Evolutionary conservation across 2,888 invertebrate genomes (phyloP), one percentile per base, ranked within the genome.

Genomic region (Cyrtodaria siliqua): DNA sequence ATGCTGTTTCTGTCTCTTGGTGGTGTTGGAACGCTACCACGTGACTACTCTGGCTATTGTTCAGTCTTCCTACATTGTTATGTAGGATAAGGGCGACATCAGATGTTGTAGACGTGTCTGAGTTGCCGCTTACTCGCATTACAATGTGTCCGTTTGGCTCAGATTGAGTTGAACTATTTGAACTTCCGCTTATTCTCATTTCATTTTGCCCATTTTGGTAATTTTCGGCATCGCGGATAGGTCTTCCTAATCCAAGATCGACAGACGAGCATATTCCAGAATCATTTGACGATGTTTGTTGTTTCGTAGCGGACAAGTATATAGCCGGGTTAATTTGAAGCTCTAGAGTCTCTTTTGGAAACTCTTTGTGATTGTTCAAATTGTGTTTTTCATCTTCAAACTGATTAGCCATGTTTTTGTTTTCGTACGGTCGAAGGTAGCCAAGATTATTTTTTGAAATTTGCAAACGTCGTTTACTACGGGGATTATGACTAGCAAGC

Each of bases 371-470:
- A 53, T 81, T 85, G 59, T 81, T 80, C 33, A 82, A 53, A 57
- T 85, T 85, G 8, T 79, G 60, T 74, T 85, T 86, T 50, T 82
- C 84, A 42, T 82, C 77, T 27, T 72, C 68, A 42, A 62, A 57
- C 40, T 74, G 74, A 56, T 70, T 78, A n/a, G 71, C 75, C n/a
- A 87, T 71, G 66, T 87, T 87, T 63, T 72, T 86, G 59, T 87
- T 87, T 20, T 82, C 81, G 44, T 79, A 81, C 18, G 80, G 79
- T 27, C 81, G 71, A 12, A 81, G 62, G 40, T 84, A 84, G 2
- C 86, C 83, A 16, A 86, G 64, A 64, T 86, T 83, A 56, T 86
- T 86, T 63, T 82, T 83, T 24, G 76, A 62, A 24, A 78, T 23
- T 62, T 52, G 79, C 33, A 79, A 50, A 2, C 59, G 27, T n/a